A percentile compares a stretch with the other conserved stretches of the same genome.
These are phyloP conservation scores for Peromyscus attwateri DNA, from an alignment of 2,797 vertebrate species.

Conservation along the genomic window DNA sequence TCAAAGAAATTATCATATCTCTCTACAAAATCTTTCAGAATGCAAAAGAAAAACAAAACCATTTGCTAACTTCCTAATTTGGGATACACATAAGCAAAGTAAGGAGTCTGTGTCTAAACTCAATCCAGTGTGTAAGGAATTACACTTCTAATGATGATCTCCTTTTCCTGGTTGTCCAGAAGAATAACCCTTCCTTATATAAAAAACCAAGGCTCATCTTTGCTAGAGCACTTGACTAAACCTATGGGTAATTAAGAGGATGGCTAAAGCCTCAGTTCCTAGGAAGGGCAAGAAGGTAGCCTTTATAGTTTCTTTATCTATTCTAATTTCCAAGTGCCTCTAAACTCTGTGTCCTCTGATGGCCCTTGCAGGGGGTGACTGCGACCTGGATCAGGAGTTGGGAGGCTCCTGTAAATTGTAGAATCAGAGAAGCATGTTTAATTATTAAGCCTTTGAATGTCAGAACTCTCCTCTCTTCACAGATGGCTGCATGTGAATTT, in stretches of 20 bases:
- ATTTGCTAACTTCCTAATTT: neutral
- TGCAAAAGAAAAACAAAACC: neutral
- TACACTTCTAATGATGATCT: neutral
- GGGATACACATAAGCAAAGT: too few relatives aligned
- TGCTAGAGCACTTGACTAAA: neutral
- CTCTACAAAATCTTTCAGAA: neutral
- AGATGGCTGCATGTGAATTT: neutral
- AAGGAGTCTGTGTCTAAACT: neutral
- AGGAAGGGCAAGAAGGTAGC: neutral
- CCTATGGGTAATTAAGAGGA: neutral
- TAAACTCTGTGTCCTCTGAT: neutral
- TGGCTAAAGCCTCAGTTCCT: neutral
- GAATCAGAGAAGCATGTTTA: neutral
- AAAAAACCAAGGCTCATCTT: neutral
- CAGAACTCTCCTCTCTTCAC: neutral
- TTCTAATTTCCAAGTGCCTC: neutral
- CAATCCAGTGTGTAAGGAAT: neutral
- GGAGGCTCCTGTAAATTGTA: neutral
- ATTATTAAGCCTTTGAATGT: neutral
- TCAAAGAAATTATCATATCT: neutral
- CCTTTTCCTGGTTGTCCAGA: neutral
- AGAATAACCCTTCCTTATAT: neutral
- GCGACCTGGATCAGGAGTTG: neutral
- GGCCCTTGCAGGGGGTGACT: neutral
- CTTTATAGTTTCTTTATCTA: neutral